phyloP scores from a whole-genome alignment of 2,888 invertebrate species.

The Spodoptera picta region DNA sequence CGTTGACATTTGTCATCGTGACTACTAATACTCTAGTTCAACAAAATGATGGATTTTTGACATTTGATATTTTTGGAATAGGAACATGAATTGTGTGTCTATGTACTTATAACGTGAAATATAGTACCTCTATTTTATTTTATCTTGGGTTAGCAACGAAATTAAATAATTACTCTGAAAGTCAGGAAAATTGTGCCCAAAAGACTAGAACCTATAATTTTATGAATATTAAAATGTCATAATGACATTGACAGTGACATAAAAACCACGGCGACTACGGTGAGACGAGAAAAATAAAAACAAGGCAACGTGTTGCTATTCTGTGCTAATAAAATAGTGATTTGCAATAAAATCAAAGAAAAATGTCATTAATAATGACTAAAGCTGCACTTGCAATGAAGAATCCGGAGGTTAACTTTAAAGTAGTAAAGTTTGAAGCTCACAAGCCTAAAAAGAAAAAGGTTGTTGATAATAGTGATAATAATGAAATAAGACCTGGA shows the following conservation, averaged over 20 bases:
- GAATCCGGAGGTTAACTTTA: constrained; percentile 78
- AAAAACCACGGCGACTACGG: too few relatives aligned
- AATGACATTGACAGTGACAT: too few relatives aligned
- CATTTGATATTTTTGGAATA: background rate
- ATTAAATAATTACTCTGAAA: too few relatives aligned
- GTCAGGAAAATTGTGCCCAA: too few relatives aligned
- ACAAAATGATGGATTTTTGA: background rate
- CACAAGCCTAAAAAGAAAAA: constrained; percentile 85
- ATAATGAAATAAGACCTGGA: constrained; percentile 49
- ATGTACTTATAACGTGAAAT: too few relatives aligned
- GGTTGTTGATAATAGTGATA: constrained; percentile 46
- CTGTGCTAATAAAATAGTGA: too few relatives aligned
- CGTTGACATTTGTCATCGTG: constrained; percentile 17
- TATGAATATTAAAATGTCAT: too few relatives aligned
- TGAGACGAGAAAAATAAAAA: background rate
- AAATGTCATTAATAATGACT: constrained; percentile 82
- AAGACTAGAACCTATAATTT: too few relatives aligned
- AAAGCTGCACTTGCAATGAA: constrained; percentile 85
- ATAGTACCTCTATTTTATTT: too few relatives aligned
- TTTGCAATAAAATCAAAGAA: too few relatives aligned
- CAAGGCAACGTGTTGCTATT: background rate
- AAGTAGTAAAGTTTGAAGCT: constrained; percentile 85
- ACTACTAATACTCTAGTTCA: constrained; percentile 20
- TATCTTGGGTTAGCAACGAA: too few relatives aligned
- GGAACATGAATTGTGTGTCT: too few relatives aligned